Evolutionary conservation across 2,113 vertebrate genomes (phyloP).

Genomic region (Atherinomorus stipes): DNA sequence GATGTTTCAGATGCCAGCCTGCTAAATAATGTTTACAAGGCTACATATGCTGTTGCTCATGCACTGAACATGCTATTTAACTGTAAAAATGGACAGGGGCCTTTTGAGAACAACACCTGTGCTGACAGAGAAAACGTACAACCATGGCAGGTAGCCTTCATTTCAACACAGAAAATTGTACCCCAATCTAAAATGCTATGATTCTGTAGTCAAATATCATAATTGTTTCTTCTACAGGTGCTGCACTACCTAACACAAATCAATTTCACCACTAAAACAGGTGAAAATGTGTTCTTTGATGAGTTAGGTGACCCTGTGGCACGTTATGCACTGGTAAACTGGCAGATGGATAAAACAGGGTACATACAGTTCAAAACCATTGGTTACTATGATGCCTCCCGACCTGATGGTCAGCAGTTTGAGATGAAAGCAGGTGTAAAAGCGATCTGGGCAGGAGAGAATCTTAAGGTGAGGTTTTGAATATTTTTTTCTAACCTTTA

Average conservation of each 20-base stretch:
- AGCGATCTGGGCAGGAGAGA: constrained; percentile 77
- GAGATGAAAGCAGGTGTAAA: constrained; percentile 71
- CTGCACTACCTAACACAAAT: constrained; percentile 80
- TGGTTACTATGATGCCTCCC: constrained; percentile 80
- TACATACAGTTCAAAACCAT: constrained; percentile 78
- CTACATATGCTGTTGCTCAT: constrained; percentile 80
- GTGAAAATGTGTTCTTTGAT: constrained; percentile 81
- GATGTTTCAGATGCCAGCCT: constrained; percentile 82
- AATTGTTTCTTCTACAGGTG: constrained; percentile 66
- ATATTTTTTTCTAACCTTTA: background rate
- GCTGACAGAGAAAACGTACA: constrained; percentile 69
- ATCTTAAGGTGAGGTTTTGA: constrained; percentile 60
- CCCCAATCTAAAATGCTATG: background rate
- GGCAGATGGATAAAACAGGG: constrained; percentile 76
- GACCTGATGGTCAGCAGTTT: constrained; percentile 77
- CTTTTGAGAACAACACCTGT: constrained; percentile 79
- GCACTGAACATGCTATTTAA: constrained; percentile 74
- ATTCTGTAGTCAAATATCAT: background rate
- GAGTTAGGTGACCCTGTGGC: constrained; percentile 80
- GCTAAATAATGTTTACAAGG: constrained; percentile 84
- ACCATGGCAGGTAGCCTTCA: constrained; percentile 84
- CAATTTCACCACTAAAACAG: constrained; percentile 80
- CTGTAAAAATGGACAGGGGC: constrained; percentile 74
- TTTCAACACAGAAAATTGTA: background rate
- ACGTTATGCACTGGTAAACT: constrained; percentile 82